A percentile compares a stretch with the other conserved stretches of the same genome.
phyloP scores from a whole-genome alignment of 2,113 vertebrate genomes.

The Myrmecophaga tridactyla region DNA sequence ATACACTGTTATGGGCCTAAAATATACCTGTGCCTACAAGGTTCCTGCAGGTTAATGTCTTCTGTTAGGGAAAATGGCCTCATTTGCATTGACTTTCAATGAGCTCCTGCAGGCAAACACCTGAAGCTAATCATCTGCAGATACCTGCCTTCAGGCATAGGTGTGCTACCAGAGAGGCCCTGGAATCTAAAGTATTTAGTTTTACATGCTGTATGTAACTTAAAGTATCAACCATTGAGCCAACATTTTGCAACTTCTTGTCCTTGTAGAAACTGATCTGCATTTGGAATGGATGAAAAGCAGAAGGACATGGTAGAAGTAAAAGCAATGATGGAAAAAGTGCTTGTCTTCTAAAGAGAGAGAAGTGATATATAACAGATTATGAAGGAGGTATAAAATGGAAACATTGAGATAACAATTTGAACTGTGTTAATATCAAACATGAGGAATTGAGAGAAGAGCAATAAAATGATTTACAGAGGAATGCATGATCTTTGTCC shows the following conservation, averaged over 20 bases:
- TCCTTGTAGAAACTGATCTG: not conserved
- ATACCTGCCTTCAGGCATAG: slow-evolving; percentile 59
- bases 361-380: not conserved
- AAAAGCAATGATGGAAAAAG: not conserved
- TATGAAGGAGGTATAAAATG: not conserved
- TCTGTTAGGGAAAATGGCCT: slow-evolving; percentile 66
- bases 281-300: not conserved
- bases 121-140: slow-evolving; percentile 69
- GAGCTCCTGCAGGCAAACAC: slow-evolving; percentile 75
- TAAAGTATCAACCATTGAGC: not conserved
- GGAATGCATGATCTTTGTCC: not conserved
- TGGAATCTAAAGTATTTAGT: not conserved
- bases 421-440: not conserved
- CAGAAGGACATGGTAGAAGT: not conserved
- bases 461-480: not conserved
- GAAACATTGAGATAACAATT: not conserved
- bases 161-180: slow-evolving; percentile 17
- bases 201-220: not conserved
- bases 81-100: slow-evolving; percentile 74
- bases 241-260: not conserved
- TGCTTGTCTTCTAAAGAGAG: not conserved
- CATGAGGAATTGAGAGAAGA: not conserved
- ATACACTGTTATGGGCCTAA: slow-evolving; percentile 42
- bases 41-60: slow-evolving; percentile 73
- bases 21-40: slow-evolving; percentile 75